These are phyloP conservation scores for Psittacula echo DNA, from an alignment of 2,797 vertebrate species.

Conservation along the genomic window DNA sequence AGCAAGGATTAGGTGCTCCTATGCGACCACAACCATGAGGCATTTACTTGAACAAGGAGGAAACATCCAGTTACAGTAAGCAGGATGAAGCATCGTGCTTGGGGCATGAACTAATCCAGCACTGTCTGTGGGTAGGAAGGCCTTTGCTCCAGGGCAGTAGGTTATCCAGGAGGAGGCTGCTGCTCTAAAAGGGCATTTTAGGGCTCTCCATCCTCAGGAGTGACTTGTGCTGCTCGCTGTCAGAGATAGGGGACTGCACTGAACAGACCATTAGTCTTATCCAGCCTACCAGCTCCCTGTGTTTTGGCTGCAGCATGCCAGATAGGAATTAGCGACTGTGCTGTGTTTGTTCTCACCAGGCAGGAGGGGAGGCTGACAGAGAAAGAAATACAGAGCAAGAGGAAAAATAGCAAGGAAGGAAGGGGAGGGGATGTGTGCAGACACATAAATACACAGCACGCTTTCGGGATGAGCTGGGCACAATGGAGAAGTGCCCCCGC, in stretches of 20 bases:
- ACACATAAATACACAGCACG: background rate
- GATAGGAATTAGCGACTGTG: slow-evolving; percentile 11
- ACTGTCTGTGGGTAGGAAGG: background rate
- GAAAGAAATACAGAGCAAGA: background rate
- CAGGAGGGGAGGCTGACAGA: slow-evolving; percentile 12
- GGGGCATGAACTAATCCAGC: background rate
- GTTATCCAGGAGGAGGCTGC: slow-evolving; percentile 7
- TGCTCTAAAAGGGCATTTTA: background rate
- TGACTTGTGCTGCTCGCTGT: background rate
- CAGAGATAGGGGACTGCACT: background rate
- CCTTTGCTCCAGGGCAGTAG: background rate
- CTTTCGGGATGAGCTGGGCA: slow-evolving; percentile 5
- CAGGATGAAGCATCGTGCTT: background rate
- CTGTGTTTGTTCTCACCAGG: slow-evolving; percentile 34
- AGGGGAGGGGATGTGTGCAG: slow-evolving; percentile 38
- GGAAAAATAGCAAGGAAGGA: slow-evolving; percentile 44
- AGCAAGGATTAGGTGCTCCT: background rate
- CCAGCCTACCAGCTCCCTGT: background rate
- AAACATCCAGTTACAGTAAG: background rate
- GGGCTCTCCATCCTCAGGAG: background rate
- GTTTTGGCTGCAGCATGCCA: slow-evolving; percentile 10
- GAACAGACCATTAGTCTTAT: background rate
- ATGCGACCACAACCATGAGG: background rate
- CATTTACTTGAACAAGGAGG: background rate
- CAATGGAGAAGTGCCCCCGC: background rate